Evolutionary conservation across 2,888 invertebrate genomes (phyloP).

Genomic region (Darwinula stevensoni): DNA sequence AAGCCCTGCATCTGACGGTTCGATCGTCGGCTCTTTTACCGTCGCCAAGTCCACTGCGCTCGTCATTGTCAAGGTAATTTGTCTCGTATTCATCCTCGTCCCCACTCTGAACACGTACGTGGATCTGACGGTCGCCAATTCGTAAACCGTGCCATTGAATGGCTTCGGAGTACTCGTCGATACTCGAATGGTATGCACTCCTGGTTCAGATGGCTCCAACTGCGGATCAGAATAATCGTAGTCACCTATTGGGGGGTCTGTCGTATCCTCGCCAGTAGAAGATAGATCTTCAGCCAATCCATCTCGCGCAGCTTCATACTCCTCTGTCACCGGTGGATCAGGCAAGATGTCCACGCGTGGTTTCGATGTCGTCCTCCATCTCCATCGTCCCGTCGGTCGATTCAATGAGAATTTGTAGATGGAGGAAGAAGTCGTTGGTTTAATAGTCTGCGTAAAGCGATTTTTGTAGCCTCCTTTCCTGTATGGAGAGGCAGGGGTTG

Average conservation of each 20-base stretch:
- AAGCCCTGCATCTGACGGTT: background rate
- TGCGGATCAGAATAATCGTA: background rate
- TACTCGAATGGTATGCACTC: conserved; percentile 8
- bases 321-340: no score
- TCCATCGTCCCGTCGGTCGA: background rate
- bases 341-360: background rate
- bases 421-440: background rate
- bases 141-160: conserved; percentile 7
- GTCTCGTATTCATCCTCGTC: conserved; percentile 8
- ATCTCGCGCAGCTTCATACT: no score
- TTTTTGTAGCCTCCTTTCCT: background rate
- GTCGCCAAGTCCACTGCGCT: conserved; percentile 8
- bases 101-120: conserved; percentile 9
- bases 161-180: conserved; percentile 7
- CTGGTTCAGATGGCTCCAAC: background rate
- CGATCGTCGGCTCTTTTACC: background rate
- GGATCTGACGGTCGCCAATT: conserved; percentile 9
- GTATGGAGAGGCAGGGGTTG: no score
- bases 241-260: background rate
- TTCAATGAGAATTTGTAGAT: conserved; percentile 1
- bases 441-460: background rate
- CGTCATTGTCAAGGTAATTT: conserved; percentile 9
- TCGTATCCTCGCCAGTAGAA: no score
- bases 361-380: background rate
- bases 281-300: no score